Percentiles rank a stretch among this genome's conserved stretches.
Evolutionary conservation across 2,888 invertebrate genomes (phyloP).

Genomic region (Odontothrips loti): DNA sequence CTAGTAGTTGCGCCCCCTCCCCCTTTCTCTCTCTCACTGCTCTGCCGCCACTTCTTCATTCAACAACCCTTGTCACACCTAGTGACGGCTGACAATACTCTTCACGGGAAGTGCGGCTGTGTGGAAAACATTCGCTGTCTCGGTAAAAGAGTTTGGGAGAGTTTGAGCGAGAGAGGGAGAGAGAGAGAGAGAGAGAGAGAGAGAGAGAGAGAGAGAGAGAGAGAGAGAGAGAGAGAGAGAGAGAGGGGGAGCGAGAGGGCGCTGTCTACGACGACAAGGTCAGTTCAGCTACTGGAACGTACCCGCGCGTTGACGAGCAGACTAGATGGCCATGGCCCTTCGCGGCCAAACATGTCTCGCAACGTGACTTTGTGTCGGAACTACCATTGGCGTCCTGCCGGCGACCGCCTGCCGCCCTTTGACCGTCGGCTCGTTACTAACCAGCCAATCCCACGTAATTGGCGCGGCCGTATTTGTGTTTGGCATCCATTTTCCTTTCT

Average conservation of each 20-base stretch:
- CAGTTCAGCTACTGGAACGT: too few species aligned
- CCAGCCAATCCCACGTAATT: background rate
- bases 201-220: background rate
- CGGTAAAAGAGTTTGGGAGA: background rate
- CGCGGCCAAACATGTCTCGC: too few species aligned
- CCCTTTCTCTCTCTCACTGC: background rate
- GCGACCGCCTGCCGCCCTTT: too few species aligned
- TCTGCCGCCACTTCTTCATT: background rate
- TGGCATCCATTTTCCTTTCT: background rate
- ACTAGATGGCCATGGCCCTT: too few species aligned
- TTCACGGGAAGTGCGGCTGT: background rate
- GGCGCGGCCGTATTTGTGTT: background rate
- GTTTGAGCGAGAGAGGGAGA: background rate
- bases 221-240: background rate
- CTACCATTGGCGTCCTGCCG: too few species aligned
- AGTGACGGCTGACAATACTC: background rate
- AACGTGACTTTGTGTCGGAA: too few species aligned
- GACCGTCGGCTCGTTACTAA: background rate
- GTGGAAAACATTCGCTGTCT: background rate
- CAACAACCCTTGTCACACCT: too few species aligned
- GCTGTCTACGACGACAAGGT: background rate
- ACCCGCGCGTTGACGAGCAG: too few species aligned
- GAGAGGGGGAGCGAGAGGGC: background rate
- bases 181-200: conserved; percentile 1
- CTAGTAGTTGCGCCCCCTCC: background rate